A percentile compares a stretch with the other conserved stretches of the same genome.
Conservation (phyloP, 2,888 invertebrate species). For the Apamea monoglypha region DNA sequence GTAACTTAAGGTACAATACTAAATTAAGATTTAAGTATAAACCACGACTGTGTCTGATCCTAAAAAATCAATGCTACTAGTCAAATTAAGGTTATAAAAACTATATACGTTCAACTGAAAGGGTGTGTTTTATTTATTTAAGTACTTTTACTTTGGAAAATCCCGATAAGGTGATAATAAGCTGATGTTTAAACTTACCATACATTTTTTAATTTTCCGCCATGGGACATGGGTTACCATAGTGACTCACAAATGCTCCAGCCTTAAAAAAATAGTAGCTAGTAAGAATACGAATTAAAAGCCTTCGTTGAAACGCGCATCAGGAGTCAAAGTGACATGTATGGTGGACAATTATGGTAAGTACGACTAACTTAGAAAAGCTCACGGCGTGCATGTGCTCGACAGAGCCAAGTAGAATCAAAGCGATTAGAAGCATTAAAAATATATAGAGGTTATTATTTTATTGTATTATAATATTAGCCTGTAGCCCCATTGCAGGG, state of each 20-base stretch:
- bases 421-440: background rate
- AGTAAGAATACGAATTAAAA: background rate
- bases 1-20: constrained; percentile 11
- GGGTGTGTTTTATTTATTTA: background rate
- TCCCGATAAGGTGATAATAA: background rate
- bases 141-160: background rate
- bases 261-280: background rate
- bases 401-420: background rate
- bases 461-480: background rate
- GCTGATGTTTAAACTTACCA: background rate
- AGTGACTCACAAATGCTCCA: background rate
- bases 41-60: constrained; percentile 23
- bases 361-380: background rate
- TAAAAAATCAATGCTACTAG: constrained; percentile 42
- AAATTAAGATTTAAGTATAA: constrained; percentile 16
- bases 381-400: background rate
- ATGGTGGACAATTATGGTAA: background rate
- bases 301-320: background rate
- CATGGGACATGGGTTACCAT: too few relatives aligned
- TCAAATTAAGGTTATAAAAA: constrained; percentile 42
- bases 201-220: background rate
- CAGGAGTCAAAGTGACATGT: background rate
- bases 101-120: constrained; percentile 14
- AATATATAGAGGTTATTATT: background rate
- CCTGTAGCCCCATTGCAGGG: background rate